These are phyloP conservation scores for Poecilus cupreus DNA, from an alignment of 2,888 invertebrate genomes.

Conservation along the genomic window DNA sequence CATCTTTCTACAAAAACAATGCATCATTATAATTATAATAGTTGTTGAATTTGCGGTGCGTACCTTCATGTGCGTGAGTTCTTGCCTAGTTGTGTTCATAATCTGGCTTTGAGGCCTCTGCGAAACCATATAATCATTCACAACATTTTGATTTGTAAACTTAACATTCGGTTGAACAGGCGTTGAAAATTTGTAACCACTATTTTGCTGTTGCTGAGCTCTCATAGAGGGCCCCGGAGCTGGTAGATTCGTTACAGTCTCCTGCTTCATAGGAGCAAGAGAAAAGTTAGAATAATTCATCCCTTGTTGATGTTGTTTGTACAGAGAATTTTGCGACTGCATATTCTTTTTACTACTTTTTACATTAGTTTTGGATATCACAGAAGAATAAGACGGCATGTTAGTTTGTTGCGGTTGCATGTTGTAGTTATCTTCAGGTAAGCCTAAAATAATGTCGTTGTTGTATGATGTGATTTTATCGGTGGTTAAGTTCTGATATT, in stretches of 20 bases:
- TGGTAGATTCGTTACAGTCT: neutral
- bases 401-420: constrained; percentile 60
- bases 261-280: constrained; percentile 1
- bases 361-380: constrained; percentile 51
- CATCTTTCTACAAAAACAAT: neutral
- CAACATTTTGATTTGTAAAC: constrained; percentile 21
- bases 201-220: neutral
- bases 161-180: constrained; percentile 53
- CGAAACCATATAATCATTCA: constrained; percentile 15
- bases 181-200: constrained; percentile 44
- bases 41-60: too few relatives aligned
- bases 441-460: constrained; percentile 48
- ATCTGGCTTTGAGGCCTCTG: constrained; percentile 16
- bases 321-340: neutral
- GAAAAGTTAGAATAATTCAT: constrained; percentile 19
- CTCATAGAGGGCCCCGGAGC: neutral
- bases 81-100: constrained; percentile 13
- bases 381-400: constrained; percentile 59
- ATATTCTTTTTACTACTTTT: constrained; percentile 18
- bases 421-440: constrained; percentile 53
- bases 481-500: constrained; percentile 1
- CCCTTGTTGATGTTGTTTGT: constrained; percentile 32
- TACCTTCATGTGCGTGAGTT: constrained; percentile 23
- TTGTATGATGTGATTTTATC: constrained; percentile 43
- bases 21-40: too few relatives aligned